Percentiles rank a stretch among this genome's conserved stretches.
These are phyloP conservation scores for Drosophila neocordata DNA, from an alignment of 1,140 invertebrate genomes.

Conservation along the genomic window DNA sequence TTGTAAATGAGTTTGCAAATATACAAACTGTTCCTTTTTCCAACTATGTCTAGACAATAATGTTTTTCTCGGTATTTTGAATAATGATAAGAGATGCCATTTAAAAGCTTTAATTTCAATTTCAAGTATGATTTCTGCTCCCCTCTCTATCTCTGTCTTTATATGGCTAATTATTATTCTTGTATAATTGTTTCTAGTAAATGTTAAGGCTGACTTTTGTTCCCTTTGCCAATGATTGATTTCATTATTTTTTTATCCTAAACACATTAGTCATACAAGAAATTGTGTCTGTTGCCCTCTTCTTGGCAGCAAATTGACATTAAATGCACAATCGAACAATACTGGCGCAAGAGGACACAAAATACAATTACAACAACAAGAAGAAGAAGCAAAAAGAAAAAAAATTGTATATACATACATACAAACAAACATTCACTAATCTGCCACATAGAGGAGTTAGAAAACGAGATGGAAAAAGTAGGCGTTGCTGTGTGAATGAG, in stretches of 20 bases:
- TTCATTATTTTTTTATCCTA: conserved; percentile 27
- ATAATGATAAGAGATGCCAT: neutral
- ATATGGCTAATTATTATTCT: conserved; percentile 39
- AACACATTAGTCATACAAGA: conserved; percentile 45
- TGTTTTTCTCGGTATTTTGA: neutral
- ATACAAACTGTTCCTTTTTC: conserved; percentile 29
- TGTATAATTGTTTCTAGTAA: conserved; percentile 26
- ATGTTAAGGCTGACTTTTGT: neutral
- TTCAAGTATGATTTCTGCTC: neutral
- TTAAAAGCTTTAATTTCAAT: neutral
- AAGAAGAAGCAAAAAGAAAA: neutral
- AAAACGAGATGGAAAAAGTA: conserved; percentile 25
- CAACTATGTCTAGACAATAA: conserved; percentile 42
- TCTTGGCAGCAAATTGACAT: conserved; percentile 57
- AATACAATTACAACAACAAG: conserved; percentile 17
- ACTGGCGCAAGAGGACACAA: conserved; percentile 20
- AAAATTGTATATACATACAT: neutral
- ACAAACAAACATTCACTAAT: conserved; percentile 52
- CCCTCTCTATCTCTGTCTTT: neutral
- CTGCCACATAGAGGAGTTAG: conserved; percentile 36
- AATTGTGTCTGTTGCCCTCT: conserved; percentile 3
- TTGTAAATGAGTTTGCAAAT: conserved; percentile 75
- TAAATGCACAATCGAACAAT: conserved; percentile 71
- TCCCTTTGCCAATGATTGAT: conserved; percentile 52
- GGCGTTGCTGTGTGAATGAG: conserved; percentile 62